Evolutionary conservation across 1,140 invertebrate species (phyloP).

Genomic region (Drosophila sulfurigaster): DNA sequence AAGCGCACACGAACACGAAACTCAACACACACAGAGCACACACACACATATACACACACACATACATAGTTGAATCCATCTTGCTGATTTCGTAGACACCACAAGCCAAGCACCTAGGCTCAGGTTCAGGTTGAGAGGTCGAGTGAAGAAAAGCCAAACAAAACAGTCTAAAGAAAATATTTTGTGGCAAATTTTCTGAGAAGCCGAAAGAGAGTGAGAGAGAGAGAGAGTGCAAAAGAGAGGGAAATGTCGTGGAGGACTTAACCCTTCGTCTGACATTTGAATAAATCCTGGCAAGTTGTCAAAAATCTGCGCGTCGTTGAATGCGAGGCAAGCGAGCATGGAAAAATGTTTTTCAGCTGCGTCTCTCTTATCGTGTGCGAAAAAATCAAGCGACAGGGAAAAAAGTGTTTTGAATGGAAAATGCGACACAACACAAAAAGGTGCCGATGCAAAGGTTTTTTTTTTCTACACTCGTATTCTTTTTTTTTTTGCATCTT

Average conservation of each 20-base stretch:
- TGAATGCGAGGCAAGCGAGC: slow-evolving; percentile 46
- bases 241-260: slow-evolving; percentile 13
- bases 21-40: slow-evolving; percentile 41
- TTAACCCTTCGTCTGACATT: slow-evolving; percentile 78
- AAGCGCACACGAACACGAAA: slow-evolving; percentile 61
- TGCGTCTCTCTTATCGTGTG: slow-evolving; percentile 70
- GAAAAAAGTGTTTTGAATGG: neutral
- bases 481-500: too few species aligned
- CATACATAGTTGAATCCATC: slow-evolving; percentile 17
- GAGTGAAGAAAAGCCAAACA: slow-evolving; percentile 26
- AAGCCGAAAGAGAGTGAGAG: slow-evolving; percentile 9
- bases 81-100: slow-evolving; percentile 19
- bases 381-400: slow-evolving; percentile 60
- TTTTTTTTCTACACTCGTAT: too few species aligned
- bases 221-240: neutral
- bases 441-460: neutral
- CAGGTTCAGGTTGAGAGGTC: slow-evolving; percentile 11
- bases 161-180: slow-evolving; percentile 54
- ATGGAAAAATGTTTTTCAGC: slow-evolving; percentile 75
- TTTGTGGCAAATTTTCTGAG: slow-evolving; percentile 46
- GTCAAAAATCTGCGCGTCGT: slow-evolving; percentile 68
- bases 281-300: slow-evolving; percentile 77
- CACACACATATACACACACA: slow-evolving; percentile 44
- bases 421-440: neutral
- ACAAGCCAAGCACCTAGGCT: neutral